Evolutionary conservation across 2,888 invertebrate species (phyloP).

Genomic region (Orthonychiurus folsomi): DNA sequence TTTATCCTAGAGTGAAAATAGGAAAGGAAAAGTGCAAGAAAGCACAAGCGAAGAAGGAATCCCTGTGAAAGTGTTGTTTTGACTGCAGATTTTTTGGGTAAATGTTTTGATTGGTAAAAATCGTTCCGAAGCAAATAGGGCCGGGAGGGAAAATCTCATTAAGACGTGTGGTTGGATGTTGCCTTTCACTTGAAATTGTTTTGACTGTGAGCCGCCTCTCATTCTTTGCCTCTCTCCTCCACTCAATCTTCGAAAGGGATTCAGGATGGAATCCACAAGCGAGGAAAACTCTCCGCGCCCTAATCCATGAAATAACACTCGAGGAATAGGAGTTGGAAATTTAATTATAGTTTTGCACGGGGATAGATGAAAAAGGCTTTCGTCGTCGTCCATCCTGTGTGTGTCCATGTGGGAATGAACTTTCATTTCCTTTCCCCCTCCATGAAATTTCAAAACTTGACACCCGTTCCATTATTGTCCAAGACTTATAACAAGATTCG

Average conservation of each 20-base stretch:
- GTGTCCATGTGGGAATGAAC: too few relatives aligned
- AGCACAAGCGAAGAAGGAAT: too few relatives aligned
- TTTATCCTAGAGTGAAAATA: too few relatives aligned
- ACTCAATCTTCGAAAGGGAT: constrained; percentile 9
- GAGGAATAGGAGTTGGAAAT: not conserved
- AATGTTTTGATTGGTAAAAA: constrained; percentile 41
- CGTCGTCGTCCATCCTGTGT: too few relatives aligned
- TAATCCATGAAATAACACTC: not conserved
- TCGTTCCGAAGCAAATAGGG: constrained; percentile 37
- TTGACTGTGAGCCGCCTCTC: constrained; percentile 16
- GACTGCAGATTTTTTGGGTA: constrained; percentile 38
- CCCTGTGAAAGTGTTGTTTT: constrained; percentile 18
- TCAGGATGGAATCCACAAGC: not conserved
- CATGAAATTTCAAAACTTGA: too few relatives aligned
- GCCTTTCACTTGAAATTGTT: constrained; percentile 37
- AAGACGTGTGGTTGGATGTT: constrained; percentile 35
- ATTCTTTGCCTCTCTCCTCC: constrained; percentile 9
- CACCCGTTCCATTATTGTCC: not conserved
- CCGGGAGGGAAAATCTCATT: constrained; percentile 40
- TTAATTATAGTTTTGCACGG: not conserved
- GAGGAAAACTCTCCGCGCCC: not conserved
- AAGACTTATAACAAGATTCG: not conserved
- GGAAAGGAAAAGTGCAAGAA: too few relatives aligned
- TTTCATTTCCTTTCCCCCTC: too few relatives aligned
- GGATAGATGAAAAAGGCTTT: too few relatives aligned